phyloP scores from a whole-genome alignment of 2,113 vertebrate species.

The Zapornia atra region DNA sequence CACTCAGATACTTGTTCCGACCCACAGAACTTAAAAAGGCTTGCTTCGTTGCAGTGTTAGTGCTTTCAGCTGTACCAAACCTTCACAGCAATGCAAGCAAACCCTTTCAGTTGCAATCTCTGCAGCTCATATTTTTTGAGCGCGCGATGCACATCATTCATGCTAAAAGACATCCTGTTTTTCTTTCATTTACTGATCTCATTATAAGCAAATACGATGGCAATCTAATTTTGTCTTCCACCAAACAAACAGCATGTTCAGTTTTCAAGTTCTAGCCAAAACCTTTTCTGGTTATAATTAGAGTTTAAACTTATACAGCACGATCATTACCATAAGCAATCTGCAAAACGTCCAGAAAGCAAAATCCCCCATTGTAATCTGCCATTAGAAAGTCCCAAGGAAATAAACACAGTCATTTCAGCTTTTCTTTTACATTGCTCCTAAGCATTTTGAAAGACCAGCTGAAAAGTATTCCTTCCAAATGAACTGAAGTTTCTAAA shows the following conservation, averaged over 20 bases:
- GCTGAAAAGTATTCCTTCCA: neutral
- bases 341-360: neutral
- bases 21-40: fast-evolving
- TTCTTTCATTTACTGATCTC: neutral
- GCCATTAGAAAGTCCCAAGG: neutral
- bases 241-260: neutral
- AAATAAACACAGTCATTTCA: neutral
- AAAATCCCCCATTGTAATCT: neutral
- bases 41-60: neutral
- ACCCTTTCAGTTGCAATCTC: neutral
- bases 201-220: neutral
- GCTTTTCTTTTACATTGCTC: neutral
- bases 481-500: neutral
- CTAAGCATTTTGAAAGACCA: neutral
- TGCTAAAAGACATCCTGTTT: neutral
- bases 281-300: neutral
- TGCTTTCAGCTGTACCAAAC: neutral
- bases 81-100: neutral
- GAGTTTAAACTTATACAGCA: neutral
- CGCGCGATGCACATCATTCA: neutral
- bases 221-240: neutral
- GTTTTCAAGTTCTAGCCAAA: neutral
- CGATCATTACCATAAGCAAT: neutral
- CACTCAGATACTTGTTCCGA: fast-evolving
- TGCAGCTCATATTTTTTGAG: neutral